phyloP scores from a whole-genome alignment of 2,888 invertebrate species.

The Sinopyrophorus schimmeli region DNA sequence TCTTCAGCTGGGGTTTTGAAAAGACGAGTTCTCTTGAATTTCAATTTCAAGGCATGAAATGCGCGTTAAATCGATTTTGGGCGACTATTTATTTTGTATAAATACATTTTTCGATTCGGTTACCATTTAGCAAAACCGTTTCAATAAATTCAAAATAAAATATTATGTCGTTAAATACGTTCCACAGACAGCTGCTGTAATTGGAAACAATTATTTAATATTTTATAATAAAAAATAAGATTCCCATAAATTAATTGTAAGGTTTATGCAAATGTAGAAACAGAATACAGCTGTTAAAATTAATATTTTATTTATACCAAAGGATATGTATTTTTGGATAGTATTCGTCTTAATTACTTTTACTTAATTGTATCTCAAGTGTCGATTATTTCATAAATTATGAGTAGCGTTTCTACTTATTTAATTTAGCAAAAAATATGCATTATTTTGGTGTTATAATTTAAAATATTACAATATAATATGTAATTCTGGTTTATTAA shows the following conservation, averaged over 20 bases:
- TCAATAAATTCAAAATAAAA: not conserved
- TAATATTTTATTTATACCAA: constrained; percentile 10
- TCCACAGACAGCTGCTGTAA: constrained; percentile 1
- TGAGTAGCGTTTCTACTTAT: too few species aligned
- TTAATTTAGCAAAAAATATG: too few species aligned
- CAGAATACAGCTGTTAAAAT: constrained; percentile 10
- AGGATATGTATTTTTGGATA: too few species aligned
- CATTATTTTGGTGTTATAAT: too few species aligned
- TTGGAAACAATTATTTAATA: constrained; percentile 6
- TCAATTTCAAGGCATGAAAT: constrained; percentile 33
- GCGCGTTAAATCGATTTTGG: constrained; percentile 34
- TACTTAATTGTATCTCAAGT: too few species aligned
- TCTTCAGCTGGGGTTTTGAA: not conserved
- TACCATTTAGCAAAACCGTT: not conserved
- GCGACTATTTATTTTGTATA: constrained; percentile 20
- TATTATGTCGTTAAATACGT: too few species aligned
- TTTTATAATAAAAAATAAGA: not conserved
- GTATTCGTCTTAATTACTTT: too few species aligned
- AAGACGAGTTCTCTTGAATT: constrained; percentile 22
- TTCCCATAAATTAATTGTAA: constrained; percentile 3
- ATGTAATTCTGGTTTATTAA: too few species aligned
- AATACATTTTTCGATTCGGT: constrained; percentile 14
- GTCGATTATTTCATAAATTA: too few species aligned
- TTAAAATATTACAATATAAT: too few species aligned
- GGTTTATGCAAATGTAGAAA: constrained; percentile 12